phyloP scores from a whole-genome alignment of 2,113 vertebrate species.

The Pheucticus melanocephalus region DNA sequence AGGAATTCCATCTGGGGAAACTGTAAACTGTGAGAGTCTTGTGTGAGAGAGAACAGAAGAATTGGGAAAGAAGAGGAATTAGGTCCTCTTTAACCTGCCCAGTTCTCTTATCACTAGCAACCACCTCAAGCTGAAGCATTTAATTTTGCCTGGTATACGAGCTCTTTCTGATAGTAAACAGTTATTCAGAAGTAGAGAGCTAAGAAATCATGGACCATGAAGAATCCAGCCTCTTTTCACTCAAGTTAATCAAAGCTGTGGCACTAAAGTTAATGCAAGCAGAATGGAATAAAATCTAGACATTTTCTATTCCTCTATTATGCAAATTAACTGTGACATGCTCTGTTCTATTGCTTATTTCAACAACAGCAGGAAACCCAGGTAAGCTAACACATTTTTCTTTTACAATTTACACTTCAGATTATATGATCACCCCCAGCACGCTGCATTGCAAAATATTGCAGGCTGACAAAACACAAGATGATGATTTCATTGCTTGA shows the following conservation, averaged over 20 bases:
- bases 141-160: background rate
- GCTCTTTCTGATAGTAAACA: background rate
- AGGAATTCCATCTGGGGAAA: background rate
- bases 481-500: background rate
- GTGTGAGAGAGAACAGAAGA: background rate
- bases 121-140: background rate
- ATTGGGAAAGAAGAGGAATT: background rate
- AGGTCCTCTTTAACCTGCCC: background rate
- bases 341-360: conserved; percentile 16
- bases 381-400: background rate
- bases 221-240: background rate
- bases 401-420: conserved; percentile 22
- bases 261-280: background rate
- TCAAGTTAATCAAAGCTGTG: conserved; percentile 16
- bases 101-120: background rate
- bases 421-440: background rate
- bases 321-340: conserved; percentile 15
- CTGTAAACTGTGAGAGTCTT: background rate
- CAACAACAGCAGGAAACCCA: conserved; percentile 22
- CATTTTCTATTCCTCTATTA: background rate
- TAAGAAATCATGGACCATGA: background rate
- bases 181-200: background rate
- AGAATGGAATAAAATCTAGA: conserved; percentile 10
- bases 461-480: background rate
- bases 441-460: background rate